Evolutionary conservation across 2,888 invertebrate species (phyloP), one percentile per base, ranked within the genome.

Genomic region (Oligia strigilis): DNA sequence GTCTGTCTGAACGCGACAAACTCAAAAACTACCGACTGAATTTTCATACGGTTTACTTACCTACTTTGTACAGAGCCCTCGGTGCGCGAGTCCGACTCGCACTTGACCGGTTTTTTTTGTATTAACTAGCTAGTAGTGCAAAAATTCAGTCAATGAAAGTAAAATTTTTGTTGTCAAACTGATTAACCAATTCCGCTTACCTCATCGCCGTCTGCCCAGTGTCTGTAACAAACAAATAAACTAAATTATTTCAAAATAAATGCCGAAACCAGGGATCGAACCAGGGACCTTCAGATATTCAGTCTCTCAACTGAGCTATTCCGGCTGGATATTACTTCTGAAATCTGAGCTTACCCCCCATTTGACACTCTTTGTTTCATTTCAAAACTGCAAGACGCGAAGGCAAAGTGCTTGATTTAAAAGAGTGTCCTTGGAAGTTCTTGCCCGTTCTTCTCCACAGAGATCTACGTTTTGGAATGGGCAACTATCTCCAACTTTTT

Each of bases 271-370:
- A 93, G 97, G 97, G 97, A 97, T 97, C 97, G 97, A 98, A 97
- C 97, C 97, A 97, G 97, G 97, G 97, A 98, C 97, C 97, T 97
- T 97, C 97, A 97, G 97, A 97, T 97, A 97, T 97, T 97, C 97
- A 97, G 97, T 97, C 97, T 97, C 97, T 97, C 97, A 95, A 97
- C 97, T 97, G 97, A 97, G 97, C 97, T 97, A 97, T 97, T 97
- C 23, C 43, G n/a, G 67, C 43, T 43, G 9, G 8, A 40, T n/a
- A 4, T 0, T 6, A 0, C 13, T 4, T 8, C 2, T 14, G 8
- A 67, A 67, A 67, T 66, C 5, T 40, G 23, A 43, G 1, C 66
- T 14, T 43, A 43, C 23, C 66, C 66, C 4, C 0, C 11, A 36
- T 23, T 40, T 13, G 19, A 23, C 2, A 13, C 4, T 66, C 13